Evolutionary conservation across 2,797 vertebrate genomes (phyloP).

Genomic region (Brachyalestes nurse): DNA sequence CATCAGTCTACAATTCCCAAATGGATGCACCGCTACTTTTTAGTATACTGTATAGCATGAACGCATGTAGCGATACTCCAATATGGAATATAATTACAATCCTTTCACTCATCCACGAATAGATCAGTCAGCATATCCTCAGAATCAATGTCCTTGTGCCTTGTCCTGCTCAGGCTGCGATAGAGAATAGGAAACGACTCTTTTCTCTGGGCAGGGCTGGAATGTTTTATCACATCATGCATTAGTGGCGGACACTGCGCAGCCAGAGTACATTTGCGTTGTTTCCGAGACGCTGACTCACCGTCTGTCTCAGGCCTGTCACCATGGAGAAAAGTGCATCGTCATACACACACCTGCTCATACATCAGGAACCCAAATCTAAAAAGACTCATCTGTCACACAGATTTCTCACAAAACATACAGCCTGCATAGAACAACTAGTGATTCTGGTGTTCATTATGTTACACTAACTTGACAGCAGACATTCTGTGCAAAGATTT

Average conservation of each 20-base stretch:
- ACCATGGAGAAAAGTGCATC: constrained; percentile 24
- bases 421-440: no score
- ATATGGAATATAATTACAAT: background rate
- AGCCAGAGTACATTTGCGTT: constrained; percentile 30
- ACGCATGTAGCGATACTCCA: background rate
- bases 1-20: no score
- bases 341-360: constrained; percentile 43
- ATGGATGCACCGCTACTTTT: no score
- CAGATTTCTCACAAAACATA: background rate
- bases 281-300: constrained; percentile 56
- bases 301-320: constrained; percentile 17
- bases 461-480: background rate
- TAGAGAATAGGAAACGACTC: background rate
- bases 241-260: background rate
- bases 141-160: background rate
- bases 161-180: background rate
- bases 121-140: background rate
- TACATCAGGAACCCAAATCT: background rate
- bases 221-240: background rate
- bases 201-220: constrained; percentile 10
- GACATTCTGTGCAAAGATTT: no score
- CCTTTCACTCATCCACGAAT: background rate
- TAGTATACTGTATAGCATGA: no score
- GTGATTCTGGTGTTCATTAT: background rate
- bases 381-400: background rate